These are phyloP conservation scores for Aphidius gifuensis DNA, from an alignment of 1,140 invertebrate genomes.

Conservation along the genomic window DNA sequence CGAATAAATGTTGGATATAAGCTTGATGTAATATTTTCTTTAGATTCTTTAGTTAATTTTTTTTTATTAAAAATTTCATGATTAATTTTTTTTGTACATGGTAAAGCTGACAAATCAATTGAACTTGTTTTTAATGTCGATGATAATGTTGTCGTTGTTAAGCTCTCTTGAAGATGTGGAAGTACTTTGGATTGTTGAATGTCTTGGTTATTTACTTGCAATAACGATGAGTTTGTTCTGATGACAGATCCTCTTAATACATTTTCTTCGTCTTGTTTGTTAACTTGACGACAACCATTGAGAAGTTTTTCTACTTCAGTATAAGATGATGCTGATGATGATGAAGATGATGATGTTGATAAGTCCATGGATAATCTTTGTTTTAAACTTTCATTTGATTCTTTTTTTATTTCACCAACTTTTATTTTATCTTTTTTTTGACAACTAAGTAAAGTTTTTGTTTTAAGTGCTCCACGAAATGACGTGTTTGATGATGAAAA, in stretches of 20 bases:
- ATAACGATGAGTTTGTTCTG: constrained; percentile 17
- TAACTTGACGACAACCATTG: constrained; percentile 14
- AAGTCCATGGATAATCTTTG: constrained; percentile 51
- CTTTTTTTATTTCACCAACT: constrained; percentile 35
- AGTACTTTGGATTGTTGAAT: constrained; percentile 24
- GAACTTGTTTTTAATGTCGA: constrained; percentile 10
- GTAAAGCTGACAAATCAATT: not conserved
- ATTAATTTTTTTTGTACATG: not conserved
- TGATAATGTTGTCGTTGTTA: constrained; percentile 11
- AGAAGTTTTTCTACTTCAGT: constrained; percentile 61
- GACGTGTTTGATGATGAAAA: constrained; percentile 8
- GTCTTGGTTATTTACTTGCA: constrained; percentile 24
- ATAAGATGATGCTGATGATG: constrained; percentile 47
- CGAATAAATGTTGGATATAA: constrained; percentile 12
- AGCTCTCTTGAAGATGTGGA: constrained; percentile 17
- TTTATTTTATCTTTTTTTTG: constrained; percentile 31
- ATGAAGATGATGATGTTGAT: constrained; percentile 50
- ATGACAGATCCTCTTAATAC: constrained; percentile 23
- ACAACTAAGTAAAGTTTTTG: constrained; percentile 15
- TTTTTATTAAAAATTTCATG: constrained; percentile 15
- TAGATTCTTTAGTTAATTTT: constrained; percentile 17
- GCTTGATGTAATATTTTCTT: constrained; percentile 34
- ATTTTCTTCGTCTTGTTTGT: constrained; percentile 7
- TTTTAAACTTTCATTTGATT: constrained; percentile 38
- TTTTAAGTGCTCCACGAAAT: not conserved